Conservation (phyloP, 2,797 vertebrate species). For the Allobates femoralis region DNA sequence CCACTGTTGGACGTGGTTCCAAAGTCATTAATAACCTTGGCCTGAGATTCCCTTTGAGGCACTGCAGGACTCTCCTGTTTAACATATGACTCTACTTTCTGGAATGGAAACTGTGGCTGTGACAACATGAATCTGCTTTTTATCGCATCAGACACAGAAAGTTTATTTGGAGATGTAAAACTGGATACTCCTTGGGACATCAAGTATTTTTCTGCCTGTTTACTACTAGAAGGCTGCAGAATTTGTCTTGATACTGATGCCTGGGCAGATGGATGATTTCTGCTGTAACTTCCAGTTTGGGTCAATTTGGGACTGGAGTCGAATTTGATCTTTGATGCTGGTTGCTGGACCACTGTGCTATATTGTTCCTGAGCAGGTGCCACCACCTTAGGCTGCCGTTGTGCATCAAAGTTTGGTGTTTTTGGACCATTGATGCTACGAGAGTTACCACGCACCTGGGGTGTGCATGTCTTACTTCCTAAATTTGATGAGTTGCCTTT, state of each 20-base stretch:
- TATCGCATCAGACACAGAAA: conserved; percentile 76
- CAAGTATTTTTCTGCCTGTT: conserved; percentile 76
- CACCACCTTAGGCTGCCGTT: conserved; percentile 73
- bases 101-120: conserved; percentile 69
- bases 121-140: conserved; percentile 74
- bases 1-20: conserved; percentile 69
- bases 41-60: conserved; percentile 72
- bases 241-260: conserved; percentile 69
- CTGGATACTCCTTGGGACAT: conserved; percentile 79
- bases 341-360: conserved; percentile 66
- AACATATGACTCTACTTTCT: conserved; percentile 69
- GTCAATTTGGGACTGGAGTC: conserved; percentile 77
- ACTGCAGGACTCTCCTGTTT: conserved; percentile 70
- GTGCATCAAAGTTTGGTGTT: conserved; percentile 66
- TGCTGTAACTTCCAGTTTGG: conserved; percentile 74
- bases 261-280: conserved; percentile 72
- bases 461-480: conserved; percentile 51
- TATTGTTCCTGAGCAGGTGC: conserved; percentile 71
- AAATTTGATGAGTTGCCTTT: conserved; percentile 71
- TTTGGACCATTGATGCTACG: conserved; percentile 67
- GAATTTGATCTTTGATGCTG: conserved; percentile 73
- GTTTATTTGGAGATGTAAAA: conserved; percentile 82
- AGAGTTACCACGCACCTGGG: conserved; percentile 69
- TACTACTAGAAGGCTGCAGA: conserved; percentile 71
- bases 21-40: conserved; percentile 71